Evolutionary conservation across 2,888 invertebrate species (phyloP).

Genomic region (Plebejus anna): DNA sequence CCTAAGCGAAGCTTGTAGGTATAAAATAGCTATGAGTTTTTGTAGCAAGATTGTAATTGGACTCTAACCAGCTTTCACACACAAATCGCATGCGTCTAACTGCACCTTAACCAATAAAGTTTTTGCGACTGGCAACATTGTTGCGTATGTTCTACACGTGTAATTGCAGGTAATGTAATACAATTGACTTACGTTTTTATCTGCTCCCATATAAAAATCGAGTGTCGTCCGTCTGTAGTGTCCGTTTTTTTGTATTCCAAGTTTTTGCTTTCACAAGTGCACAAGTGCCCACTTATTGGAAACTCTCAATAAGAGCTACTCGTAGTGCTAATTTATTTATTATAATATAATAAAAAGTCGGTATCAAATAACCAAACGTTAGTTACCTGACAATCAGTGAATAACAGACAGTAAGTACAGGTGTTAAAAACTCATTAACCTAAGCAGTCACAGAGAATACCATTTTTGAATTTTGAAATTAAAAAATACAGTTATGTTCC

Average conservation of each 20-base stretch:
- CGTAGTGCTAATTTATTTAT: neutral
- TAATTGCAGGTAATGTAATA: conserved; percentile 4
- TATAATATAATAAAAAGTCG: neutral
- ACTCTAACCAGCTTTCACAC: neutral
- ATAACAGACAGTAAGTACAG: too few relatives aligned
- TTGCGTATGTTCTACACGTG: conserved; percentile 8
- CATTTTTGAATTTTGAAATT: too few relatives aligned
- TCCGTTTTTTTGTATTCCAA: neutral
- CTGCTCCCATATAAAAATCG: neutral
- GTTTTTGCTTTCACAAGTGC: conserved; percentile 1
- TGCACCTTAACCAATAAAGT: conserved; percentile 1
- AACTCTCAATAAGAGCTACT: neutral
- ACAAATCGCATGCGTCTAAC: neutral
- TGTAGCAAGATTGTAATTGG: neutral
- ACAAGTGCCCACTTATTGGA: neutral
- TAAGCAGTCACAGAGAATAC: too few relatives aligned
- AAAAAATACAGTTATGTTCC: too few relatives aligned
- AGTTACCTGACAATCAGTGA: too few relatives aligned
- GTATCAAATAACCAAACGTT: too few relatives aligned
- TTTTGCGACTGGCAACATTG: neutral
- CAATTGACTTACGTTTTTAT: conserved; percentile 3
- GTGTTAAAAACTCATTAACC: too few relatives aligned
- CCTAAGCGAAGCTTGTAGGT: neutral
- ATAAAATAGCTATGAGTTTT: neutral
- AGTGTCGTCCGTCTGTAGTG: neutral